Base-by-base conservation (phyloP, 92 coral and sea anemone species). In the Desmophyllum pertusum region DNA sequence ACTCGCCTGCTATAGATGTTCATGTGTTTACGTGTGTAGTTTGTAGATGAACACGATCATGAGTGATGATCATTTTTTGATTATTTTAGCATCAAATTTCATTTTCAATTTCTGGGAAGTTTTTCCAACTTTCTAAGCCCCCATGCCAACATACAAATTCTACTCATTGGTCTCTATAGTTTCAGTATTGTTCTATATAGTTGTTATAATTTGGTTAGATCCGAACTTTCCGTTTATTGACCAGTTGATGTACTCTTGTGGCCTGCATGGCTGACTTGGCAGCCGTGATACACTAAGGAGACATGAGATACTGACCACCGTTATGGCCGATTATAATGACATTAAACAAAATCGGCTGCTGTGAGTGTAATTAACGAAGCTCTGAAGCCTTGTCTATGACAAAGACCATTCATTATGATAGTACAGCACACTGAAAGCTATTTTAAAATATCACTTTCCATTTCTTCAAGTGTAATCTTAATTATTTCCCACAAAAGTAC, bases 401-500 rank as follows among this genome's bases (percentile, higher is more conserved):
- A 48, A 48, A 48, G 21, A 11, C n/a, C 19, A 7, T 70, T 38
- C 11, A 71, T 39, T 71, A 71, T 15, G 39, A 42, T 41, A 48
- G 83, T 66, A 48, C 27, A 67, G 33, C 75, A 6, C 39, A 61
- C 27, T 68, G 36, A 68, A 48, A 27, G 42, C 19, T 29, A 2
- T 43, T 78, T 40, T n/a, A 62, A 19, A 61, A 36, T 67, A 48
- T 50, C 74, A 48, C 19, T 30, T 37, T 29, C 39, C 21, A 1
- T 68, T 15, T 36, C 57, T 41, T 78, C 9, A 79, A 79, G 14
- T 65, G 73, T 50, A 46, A 36, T 66, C 33, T 40, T 45, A 23
- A 48, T 45, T 46, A 46, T 79, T 67, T 45, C 45, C 83, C 64
- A 7, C 74, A 33, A 29, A 77, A 77, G 81, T 61, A 61, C 67